Conservation (phyloP, 1,140 invertebrate genomes). For the Drosophila dunni region DNA sequence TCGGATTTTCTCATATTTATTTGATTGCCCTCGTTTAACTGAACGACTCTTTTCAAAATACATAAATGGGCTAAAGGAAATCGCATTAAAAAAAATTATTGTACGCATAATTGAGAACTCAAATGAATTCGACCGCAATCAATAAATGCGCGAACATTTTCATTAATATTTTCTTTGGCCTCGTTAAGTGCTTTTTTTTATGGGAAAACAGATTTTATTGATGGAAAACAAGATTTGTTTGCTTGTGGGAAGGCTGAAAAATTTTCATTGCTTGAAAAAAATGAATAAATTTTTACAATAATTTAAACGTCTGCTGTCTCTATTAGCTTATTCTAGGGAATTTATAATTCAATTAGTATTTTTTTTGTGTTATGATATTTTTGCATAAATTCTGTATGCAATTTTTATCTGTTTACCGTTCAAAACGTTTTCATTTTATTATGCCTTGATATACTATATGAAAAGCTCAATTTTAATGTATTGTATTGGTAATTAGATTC, state of each 20-base stretch:
- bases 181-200: slow-evolving; percentile 23
- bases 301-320: too few species aligned
- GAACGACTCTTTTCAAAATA: slow-evolving; percentile 30
- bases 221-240: slow-evolving; percentile 5
- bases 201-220: background rate
- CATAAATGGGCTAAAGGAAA: slow-evolving; percentile 18
- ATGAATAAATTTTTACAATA: background rate
- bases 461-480: slow-evolving; percentile 12
- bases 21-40: slow-evolving; percentile 32
- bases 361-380: background rate
- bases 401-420: background rate
- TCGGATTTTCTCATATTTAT: slow-evolving; percentile 23
- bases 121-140: slow-evolving; percentile 55
- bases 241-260: slow-evolving; percentile 7
- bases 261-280: background rate
- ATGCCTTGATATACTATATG: slow-evolving; percentile 42
- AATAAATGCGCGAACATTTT: slow-evolving; percentile 40
- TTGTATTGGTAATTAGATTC: slow-evolving; percentile 11
- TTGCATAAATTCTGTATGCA: background rate
- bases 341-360: too few species aligned
- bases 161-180: slow-evolving; percentile 24
- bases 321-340: too few species aligned
- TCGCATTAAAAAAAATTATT: slow-evolving; percentile 31
- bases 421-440: slow-evolving; percentile 3
- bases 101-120: slow-evolving; percentile 57